These are phyloP conservation scores for Metellina segmentata DNA, from an alignment of 2,888 invertebrate species.

Conservation along the genomic window DNA sequence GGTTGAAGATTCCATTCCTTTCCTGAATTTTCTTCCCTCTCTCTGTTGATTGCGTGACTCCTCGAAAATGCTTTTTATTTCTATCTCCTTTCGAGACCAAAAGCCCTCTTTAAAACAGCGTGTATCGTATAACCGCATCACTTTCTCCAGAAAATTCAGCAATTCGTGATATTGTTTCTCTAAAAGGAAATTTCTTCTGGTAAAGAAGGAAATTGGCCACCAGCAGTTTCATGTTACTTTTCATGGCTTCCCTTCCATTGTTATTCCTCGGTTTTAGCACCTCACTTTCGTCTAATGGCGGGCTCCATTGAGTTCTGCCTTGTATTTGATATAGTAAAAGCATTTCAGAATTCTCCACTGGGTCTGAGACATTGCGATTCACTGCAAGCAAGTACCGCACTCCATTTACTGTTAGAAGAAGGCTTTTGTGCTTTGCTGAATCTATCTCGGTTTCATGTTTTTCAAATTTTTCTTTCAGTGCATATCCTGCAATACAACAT, in stretches of 20 bases:
- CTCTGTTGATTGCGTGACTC: constrained; percentile 47
- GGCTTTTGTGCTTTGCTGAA: background rate
- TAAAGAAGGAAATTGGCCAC: constrained; percentile 46
- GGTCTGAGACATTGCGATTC: background rate
- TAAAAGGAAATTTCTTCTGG: constrained; percentile 44
- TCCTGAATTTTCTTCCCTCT: background rate
- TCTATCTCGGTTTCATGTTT: background rate
- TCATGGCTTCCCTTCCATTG: constrained; percentile 16
- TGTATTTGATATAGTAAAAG: constrained; percentile 29
- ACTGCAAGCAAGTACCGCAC: background rate
- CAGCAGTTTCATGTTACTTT: constrained; percentile 51
- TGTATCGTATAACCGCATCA: constrained; percentile 57
- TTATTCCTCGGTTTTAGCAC: constrained; percentile 46
- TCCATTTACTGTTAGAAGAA: background rate
- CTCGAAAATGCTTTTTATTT: constrained; percentile 42
- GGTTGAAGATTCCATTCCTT: background rate
- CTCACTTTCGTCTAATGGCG: constrained; percentile 39
- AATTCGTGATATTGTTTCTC: constrained; percentile 56
- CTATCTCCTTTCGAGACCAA: background rate
- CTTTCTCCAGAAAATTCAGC: constrained; percentile 35
- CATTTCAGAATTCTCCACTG: background rate
- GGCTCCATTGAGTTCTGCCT: constrained; percentile 14
- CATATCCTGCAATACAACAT: too few relatives aligned
- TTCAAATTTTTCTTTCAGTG: background rate
- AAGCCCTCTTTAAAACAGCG: constrained; percentile 32